Conservation (phyloP, 2,113 vertebrate genomes). For the Syngnathoides biaculeatus region DNA sequence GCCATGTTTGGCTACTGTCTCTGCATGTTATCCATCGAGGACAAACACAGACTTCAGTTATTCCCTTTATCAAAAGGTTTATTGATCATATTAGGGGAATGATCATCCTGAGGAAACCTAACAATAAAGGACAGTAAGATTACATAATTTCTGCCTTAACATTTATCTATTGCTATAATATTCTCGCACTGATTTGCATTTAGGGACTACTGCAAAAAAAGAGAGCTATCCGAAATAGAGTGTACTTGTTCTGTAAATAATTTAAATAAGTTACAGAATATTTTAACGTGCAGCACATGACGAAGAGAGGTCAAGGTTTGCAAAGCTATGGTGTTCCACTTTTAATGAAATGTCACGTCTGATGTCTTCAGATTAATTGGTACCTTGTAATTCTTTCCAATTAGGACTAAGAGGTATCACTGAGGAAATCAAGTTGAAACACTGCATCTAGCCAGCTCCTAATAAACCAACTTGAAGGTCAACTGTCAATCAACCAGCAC, state of each 20-base stretch:
- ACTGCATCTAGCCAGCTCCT: constrained; percentile 44
- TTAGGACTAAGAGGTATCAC: constrained; percentile 73
- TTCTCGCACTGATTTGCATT: background rate
- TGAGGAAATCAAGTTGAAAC: constrained; percentile 51
- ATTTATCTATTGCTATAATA: constrained; percentile 9
- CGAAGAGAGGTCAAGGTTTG: background rate
- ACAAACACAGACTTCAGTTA: constrained; percentile 56
- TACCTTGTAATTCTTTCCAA: constrained; percentile 71
- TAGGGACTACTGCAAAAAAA: background rate
- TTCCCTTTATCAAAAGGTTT: constrained; percentile 54
- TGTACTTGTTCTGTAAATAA: background rate
- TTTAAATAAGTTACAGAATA: background rate
- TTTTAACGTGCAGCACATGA: background rate
- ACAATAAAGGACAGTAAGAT: constrained; percentile 2
- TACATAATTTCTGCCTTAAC: constrained; percentile 13
- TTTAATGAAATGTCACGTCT: constrained; percentile 46
- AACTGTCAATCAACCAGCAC: constrained; percentile 71
- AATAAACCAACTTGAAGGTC: constrained; percentile 72
- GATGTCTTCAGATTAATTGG: constrained; percentile 64
- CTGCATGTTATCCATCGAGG: constrained; percentile 52
- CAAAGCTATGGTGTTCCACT: constrained; percentile 7
- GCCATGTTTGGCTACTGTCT: constrained; percentile 52
- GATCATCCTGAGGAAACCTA: background rate
- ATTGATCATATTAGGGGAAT: constrained; percentile 26
- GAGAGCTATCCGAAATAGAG: background rate